A percentile compares a stretch with the other conserved stretches of the same genome.
Conservation (phyloP, 2,113 vertebrate genomes). For the Hydropotes inermis region DNA sequence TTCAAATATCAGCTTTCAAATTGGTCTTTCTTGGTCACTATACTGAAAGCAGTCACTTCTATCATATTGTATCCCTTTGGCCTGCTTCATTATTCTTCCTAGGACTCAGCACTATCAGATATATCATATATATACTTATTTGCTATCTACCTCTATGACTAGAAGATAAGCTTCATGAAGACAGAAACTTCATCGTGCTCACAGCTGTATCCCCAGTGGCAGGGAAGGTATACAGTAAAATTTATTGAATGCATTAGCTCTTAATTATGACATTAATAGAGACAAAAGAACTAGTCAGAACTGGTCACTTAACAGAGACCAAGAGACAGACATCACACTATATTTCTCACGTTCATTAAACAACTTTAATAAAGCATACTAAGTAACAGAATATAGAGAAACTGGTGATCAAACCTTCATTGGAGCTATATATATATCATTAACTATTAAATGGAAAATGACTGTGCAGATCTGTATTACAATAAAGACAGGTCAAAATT, state of each 20-base stretch:
- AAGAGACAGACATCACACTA: background rate
- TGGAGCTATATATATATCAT: background rate
- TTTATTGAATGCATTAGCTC: background rate
- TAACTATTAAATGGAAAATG: slow-evolving; percentile 26
- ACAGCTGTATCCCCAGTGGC: background rate
- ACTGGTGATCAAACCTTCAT: background rate
- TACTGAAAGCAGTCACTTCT: background rate
- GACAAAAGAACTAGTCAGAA: background rate
- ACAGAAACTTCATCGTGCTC: background rate
- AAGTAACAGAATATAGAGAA: background rate
- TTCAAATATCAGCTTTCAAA: background rate
- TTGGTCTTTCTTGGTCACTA: background rate
- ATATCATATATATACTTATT: background rate
- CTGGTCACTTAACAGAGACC: background rate
- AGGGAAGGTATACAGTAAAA: background rate
- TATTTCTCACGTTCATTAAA: background rate
- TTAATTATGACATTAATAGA: background rate
- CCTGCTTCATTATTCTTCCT: background rate
- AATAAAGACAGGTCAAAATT: background rate
- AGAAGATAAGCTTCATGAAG: background rate
- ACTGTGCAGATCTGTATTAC: background rate
- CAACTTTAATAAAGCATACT: slow-evolving; percentile 16
- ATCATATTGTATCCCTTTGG: background rate
- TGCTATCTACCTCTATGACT: background rate
- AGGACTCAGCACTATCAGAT: background rate